Evolutionary conservation across 2,797 vertebrate species (phyloP).

Genomic region (Bovichtus variegatus): DNA sequence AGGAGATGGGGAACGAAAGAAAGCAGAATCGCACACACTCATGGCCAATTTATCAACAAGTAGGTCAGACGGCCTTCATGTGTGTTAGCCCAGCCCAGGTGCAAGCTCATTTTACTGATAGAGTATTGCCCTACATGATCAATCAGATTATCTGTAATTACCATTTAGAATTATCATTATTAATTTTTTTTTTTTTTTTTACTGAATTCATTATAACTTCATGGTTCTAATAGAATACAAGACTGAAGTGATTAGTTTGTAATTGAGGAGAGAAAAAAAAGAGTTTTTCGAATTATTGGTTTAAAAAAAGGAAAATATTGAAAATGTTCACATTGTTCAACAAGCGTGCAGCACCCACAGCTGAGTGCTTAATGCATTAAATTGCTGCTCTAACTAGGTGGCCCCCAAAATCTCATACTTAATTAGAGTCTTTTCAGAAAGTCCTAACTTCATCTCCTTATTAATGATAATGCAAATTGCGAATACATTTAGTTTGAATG

Average conservation of each 20-base stretch:
- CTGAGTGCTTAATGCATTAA: neutral
- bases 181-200: no score
- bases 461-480: neutral
- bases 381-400: neutral
- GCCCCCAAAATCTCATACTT: neutral
- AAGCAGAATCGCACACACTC: neutral
- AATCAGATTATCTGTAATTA: conserved; percentile 37
- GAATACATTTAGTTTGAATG: neutral
- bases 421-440: neutral
- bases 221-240: neutral
- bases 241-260: neutral
- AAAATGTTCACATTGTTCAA: neutral
- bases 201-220: neutral
- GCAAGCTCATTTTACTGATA: conserved; percentile 19
- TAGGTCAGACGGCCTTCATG: conserved; percentile 24
- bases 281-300: neutral
- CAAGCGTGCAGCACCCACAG: neutral
- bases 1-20: neutral
- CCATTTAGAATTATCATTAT: neutral
- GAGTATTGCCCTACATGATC: conserved; percentile 4
- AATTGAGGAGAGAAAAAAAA: neutral
- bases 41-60: conserved; percentile 20
- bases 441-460: neutral
- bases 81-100: conserved; percentile 16
- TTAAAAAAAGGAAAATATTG: no score